These are phyloP conservation scores for Synanthedon andrenaeformis DNA, from an alignment of 2,888 invertebrate genomes.

Conservation along the genomic window DNA sequence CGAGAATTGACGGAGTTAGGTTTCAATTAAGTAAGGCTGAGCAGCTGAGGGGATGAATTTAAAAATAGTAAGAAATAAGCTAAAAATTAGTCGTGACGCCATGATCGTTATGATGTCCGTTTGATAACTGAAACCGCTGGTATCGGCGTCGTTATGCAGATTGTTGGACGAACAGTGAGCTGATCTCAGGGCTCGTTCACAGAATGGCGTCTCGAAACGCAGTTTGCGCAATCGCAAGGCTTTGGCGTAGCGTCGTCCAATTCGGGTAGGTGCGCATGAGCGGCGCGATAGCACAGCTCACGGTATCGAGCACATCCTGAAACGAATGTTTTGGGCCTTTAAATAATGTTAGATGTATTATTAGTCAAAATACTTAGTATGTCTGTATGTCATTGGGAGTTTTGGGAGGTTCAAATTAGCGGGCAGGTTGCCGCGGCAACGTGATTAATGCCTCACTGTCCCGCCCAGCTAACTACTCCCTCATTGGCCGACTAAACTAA, in stretches of 20 bases:
- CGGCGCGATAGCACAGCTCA: slow-evolving; percentile 59
- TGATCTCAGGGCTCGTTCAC: slow-evolving; percentile 21
- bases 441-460: no score
- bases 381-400: not conserved
- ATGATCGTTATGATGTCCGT: no score
- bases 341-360: no score
- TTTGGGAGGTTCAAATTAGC: not conserved
- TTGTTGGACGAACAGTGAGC: slow-evolving; percentile 12
- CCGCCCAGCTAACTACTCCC: no score
- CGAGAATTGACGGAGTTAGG: no score
- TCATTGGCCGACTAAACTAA: no score
- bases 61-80: no score
- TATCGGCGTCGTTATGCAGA: slow-evolving; percentile 16
- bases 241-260: slow-evolving; percentile 16
- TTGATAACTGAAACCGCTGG: no score
- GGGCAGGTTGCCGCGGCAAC: no score
- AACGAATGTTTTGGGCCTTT: not conserved
- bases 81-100: no score
- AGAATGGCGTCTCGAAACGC: slow-evolving; percentile 34
- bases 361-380: not conserved
- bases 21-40: no score
- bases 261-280: slow-evolving; percentile 40
- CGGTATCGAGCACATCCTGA: slow-evolving; percentile 62
- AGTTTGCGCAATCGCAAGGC: slow-evolving; percentile 49
- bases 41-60: no score